Base-by-base conservation (phyloP, 2,797 vertebrate species). In the Toxotes lorentzi region DNA sequence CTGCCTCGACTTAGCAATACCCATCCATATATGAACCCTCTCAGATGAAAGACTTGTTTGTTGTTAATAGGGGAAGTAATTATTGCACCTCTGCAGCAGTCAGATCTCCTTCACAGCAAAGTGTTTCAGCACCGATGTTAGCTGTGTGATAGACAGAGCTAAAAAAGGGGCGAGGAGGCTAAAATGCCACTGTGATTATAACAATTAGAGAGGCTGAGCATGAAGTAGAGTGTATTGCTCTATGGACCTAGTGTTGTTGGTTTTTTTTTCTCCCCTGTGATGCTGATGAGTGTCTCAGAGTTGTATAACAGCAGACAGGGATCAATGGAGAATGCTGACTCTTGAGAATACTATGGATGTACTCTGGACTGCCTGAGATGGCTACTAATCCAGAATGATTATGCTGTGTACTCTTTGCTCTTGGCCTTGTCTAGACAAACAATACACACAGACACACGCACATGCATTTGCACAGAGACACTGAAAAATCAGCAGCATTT, bases 241-340 rank as follows among this genome's bases (percentile, higher is more conserved):
- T 40, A 4, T 83, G 89, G 87, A 78, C 70, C 30, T 50, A 74
- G 76, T 79, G 85, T 66, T 64, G 82, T 85, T 86, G 83, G 66
- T 64, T 83, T 85, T 86, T 81, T 56, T 67, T 76, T 43, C 78
- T 79, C 80, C 59, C 78, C 79, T 89, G 86, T 93, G 92, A 93
- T 91, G 87, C 80, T 81, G 86, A 87, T 89, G 86, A 91, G 88
- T 86, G 87, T 83, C 81, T 92, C 84, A 12, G 67, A 70, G 68
- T 78, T 88, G 82, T 84, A 79, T 83, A 84, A 80, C 85, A 87
- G 83, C 86, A 87, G 91, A 89, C 88, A 68, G 82, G 78, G 86
- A 93, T 94, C 91, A 91, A 91, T 92, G 89, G 82, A 81, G 86
- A 90, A 86, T 80, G 93, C 91, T 93, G 93, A 93, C 89, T 88